Evolutionary conservation across 1,140 invertebrate species (phyloP).

Genomic region (Brachionus angularis): DNA sequence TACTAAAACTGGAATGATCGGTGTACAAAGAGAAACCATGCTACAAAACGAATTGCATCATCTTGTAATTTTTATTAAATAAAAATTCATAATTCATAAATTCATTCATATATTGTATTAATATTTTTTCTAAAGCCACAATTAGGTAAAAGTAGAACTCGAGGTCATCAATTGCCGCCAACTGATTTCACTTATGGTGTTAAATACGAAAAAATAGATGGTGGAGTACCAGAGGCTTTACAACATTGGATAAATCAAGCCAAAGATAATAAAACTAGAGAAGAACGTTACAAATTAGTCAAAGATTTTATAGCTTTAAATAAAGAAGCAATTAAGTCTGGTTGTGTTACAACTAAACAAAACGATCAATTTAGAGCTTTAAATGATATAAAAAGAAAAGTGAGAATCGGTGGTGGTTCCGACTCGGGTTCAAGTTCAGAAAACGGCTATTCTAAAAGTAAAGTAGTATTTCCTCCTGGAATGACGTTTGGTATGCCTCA

Average conservation of each 20-base stretch:
- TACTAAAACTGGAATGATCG: conserved; percentile 41
- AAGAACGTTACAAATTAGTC: conserved; percentile 31
- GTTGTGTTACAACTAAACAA: conserved; percentile 14
- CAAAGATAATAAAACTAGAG: conserved; percentile 10
- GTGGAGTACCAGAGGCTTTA: conserved; percentile 39
- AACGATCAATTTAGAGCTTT: conserved; percentile 19
- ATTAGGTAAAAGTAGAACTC: conserved; percentile 29
- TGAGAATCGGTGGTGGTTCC: conserved; percentile 9
- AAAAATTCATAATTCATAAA: no score
- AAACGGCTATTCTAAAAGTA: background rate
- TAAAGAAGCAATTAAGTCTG: conserved; percentile 38
- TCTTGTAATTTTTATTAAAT: conserved; percentile 13
- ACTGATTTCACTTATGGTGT: conserved; percentile 23
- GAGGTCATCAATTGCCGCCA: conserved; percentile 37
- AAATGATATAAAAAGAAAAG: conserved; percentile 42
- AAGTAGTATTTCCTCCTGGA: background rate
- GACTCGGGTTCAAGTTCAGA: background rate
- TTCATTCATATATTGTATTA: no score
- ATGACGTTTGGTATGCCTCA: conserved; percentile 22
- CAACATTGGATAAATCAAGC: conserved; percentile 43
- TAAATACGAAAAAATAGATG: conserved; percentile 28
- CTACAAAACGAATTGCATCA: conserved; percentile 40
- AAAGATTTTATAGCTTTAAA: conserved; percentile 32
- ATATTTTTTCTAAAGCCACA: conserved; percentile 15
- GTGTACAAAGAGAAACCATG: conserved; percentile 34